Conservation (phyloP, 1,140 invertebrate species). For the Sesamia nonagrioides region DNA sequence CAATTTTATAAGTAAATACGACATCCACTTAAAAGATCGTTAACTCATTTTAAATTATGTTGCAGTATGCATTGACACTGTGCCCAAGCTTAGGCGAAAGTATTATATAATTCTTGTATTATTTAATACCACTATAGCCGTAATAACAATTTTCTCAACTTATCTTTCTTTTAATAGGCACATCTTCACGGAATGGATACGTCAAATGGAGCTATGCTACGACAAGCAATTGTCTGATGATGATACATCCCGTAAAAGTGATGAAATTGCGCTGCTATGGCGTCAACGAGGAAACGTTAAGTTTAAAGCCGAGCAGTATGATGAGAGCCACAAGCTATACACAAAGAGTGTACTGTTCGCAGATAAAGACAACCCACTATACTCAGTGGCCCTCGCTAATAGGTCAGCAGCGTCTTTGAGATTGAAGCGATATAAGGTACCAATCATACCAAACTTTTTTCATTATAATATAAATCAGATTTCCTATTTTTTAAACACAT, state of each 20-base stretch:
- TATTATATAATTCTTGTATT: no score
- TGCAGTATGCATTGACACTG: no score
- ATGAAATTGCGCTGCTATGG: slow-evolving; percentile 74
- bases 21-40: no score
- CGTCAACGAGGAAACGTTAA: slow-evolving; percentile 76
- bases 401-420: slow-evolving; percentile 75
- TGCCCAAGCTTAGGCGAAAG: no score
- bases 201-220: slow-evolving; percentile 73
- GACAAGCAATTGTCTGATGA: slow-evolving; percentile 66
- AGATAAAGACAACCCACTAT: slow-evolving; percentile 70
- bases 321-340: slow-evolving; percentile 76
- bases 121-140: neutral
- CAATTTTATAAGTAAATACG: no score
- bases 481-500: neutral
- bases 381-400: slow-evolving; percentile 76
- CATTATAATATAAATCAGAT: neutral
- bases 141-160: neutral
- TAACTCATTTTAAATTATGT: no score
- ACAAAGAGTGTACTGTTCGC: slow-evolving; percentile 77
- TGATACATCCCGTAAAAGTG: slow-evolving; percentile 76
- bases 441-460: slow-evolving; percentile 12
- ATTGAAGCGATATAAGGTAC: slow-evolving; percentile 75
- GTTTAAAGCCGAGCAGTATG: slow-evolving; percentile 66
- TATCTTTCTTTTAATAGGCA: slow-evolving; percentile 58
- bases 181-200: slow-evolving; percentile 75